Conservation (phyloP, 2,797 vertebrate genomes). For the Lates japonicus region DNA sequence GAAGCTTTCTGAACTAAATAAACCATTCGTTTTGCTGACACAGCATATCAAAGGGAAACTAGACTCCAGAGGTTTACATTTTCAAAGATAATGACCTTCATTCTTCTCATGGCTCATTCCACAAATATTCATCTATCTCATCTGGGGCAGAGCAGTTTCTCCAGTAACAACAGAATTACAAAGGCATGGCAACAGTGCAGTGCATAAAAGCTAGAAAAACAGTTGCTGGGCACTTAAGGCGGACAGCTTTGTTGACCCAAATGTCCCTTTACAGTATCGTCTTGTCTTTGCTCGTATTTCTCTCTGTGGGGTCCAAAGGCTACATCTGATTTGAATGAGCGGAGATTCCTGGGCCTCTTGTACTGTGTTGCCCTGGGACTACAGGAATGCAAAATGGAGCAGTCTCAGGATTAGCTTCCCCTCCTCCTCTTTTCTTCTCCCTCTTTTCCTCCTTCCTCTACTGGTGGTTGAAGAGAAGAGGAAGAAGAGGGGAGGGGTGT, state of each 20-base stretch:
- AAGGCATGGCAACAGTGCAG: background rate
- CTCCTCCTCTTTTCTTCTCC: constrained; percentile 67
- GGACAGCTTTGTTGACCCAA: constrained; percentile 31
- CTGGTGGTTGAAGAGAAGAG: constrained; percentile 37
- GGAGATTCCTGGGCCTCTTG: constrained; percentile 77
- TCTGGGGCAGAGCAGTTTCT: background rate
- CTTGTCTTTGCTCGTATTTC: constrained; percentile 1
- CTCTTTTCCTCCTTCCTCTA: constrained; percentile 54
- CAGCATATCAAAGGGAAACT: background rate
- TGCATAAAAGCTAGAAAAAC: background rate
- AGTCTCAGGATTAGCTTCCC: constrained; percentile 76
- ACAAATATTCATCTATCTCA: constrained; percentile 11
- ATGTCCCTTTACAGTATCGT: constrained; percentile 29
- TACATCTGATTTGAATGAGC: constrained; percentile 78
- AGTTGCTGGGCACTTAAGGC: background rate
- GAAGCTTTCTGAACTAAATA: background rate
- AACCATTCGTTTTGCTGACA: background rate
- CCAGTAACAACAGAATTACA: constrained; percentile 6
- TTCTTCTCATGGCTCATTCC: constrained; percentile 13
- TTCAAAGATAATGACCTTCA: constrained; percentile 2
- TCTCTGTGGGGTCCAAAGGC: constrained; percentile 40
- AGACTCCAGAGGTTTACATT: background rate
- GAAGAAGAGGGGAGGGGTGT: constrained; percentile 25
- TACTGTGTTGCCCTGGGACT: constrained; percentile 77
- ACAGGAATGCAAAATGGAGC: constrained; percentile 81